Conservation (phyloP, 2,888 invertebrate genomes). For the Dicyrtoma fusca region DNA sequence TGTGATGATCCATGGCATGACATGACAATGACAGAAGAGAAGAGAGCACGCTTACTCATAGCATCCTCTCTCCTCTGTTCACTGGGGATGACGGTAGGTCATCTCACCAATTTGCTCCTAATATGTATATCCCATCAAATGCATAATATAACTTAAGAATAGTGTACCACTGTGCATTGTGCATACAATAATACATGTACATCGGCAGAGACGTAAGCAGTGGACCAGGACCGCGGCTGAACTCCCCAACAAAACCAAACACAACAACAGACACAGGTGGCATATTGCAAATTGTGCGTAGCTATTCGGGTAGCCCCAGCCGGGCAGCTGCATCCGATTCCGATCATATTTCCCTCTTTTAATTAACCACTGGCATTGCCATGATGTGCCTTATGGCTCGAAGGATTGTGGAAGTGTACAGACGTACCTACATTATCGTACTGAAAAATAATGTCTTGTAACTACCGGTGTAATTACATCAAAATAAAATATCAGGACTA, state of each 20-base stretch:
- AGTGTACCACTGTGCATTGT: neutral
- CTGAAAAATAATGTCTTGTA: no score
- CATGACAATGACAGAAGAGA: neutral
- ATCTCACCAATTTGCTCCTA: neutral
- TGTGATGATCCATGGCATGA: conserved; percentile 27
- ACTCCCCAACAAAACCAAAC: neutral
- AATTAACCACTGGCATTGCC: conserved; percentile 5
- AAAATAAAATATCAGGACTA: no score
- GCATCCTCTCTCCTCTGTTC: no score
- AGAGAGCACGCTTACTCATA: neutral
- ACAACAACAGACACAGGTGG: conserved; percentile 24
- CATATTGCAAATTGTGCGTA: conserved; percentile 33
- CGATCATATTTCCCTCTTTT: conserved; percentile 12
- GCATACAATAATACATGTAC: neutral
- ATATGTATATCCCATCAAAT: neutral
- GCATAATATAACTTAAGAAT: neutral
- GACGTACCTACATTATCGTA: no score
- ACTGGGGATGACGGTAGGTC: no score
- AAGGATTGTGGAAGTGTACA: no score
- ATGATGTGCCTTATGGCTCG: conserved; percentile 6
- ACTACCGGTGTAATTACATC: no score
- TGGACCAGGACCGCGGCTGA: neutral
- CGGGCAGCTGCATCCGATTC: conserved; percentile 27
- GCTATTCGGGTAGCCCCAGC: neutral
- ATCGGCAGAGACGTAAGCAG: neutral